Evolutionary conservation across 2,888 invertebrate species (phyloP).

Genomic region (Craniophora ligustri): DNA sequence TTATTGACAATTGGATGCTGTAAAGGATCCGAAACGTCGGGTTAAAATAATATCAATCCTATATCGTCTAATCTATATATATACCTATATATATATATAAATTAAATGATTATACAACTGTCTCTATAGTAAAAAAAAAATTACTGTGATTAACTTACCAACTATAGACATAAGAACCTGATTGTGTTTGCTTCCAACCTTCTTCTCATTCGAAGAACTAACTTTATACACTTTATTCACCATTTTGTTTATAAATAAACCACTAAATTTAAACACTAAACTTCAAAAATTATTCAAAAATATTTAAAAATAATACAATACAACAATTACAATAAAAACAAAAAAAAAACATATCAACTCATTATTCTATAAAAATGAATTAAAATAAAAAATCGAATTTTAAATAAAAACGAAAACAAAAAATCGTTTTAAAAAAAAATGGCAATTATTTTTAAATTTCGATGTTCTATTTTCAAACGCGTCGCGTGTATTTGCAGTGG

Average conservation of each 20-base stretch:
- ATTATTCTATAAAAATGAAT: too few relatives aligned
- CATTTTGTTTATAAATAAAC: conserved; percentile 63
- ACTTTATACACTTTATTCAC: conserved; percentile 79
- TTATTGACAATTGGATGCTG: too few relatives aligned
- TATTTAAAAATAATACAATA: background rate
- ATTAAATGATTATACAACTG: too few relatives aligned
- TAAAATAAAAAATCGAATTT: background rate
- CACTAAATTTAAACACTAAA: conserved; percentile 3
- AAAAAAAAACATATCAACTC: too few relatives aligned
- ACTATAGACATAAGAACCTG: conserved; percentile 83
- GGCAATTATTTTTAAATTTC: background rate
- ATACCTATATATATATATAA: too few relatives aligned
- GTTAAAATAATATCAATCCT: too few relatives aligned
- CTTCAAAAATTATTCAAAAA: background rate
- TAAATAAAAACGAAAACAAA: background rate
- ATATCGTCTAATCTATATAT: too few relatives aligned
- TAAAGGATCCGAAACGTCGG: too few relatives aligned
- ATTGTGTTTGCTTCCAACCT: conserved; percentile 77
- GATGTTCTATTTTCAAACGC: conserved; percentile 17
- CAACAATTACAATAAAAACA: background rate
- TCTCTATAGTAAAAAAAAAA: background rate
- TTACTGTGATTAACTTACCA: conserved; percentile 67
- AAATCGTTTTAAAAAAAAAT: background rate
- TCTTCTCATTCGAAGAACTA: conserved; percentile 57
- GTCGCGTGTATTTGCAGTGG: conserved; percentile 11